Conservation (phyloP, 2,113 vertebrate genomes). For the Pogona vitticeps region DNA sequence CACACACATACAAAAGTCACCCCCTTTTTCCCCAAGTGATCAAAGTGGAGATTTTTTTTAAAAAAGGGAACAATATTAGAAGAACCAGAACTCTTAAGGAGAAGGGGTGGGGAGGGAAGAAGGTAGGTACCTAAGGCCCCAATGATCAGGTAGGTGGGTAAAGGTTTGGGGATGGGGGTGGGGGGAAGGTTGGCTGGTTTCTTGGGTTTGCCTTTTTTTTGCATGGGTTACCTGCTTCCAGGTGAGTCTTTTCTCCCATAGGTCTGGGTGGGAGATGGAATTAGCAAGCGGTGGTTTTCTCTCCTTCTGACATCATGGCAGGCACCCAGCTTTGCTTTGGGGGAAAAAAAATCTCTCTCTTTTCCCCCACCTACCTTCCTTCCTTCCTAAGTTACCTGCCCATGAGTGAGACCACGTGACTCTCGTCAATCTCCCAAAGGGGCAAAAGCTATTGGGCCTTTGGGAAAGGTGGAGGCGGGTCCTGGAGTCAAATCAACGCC, state of each 20-base stretch:
- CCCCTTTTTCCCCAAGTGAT: slow-evolving; percentile 82
- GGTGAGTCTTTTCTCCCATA: slow-evolving; percentile 65
- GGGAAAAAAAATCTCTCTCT: background rate
- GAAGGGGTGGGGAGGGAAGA: slow-evolving; percentile 36
- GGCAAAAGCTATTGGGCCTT: slow-evolving; percentile 75
- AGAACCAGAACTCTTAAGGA: slow-evolving; percentile 72
- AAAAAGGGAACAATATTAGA: slow-evolving; percentile 70
- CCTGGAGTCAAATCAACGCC: slow-evolving; percentile 48
- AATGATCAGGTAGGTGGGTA: background rate
- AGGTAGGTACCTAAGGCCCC: slow-evolving; percentile 2
- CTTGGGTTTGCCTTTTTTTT: too few species aligned
- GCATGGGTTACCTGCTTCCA: slow-evolving; percentile 83
- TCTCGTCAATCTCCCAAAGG: slow-evolving; percentile 67
- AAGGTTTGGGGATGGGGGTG: too few species aligned
- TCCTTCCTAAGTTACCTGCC: slow-evolving; percentile 87
- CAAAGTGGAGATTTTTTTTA: slow-evolving; percentile 78
- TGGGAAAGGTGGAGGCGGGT: slow-evolving; percentile 88
- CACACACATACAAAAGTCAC: slow-evolving; percentile 76
- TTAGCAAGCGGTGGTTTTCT: slow-evolving; percentile 80
- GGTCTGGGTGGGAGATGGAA: slow-evolving; percentile 82
- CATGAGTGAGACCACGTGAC: slow-evolving; percentile 78
- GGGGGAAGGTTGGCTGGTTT: too few species aligned
- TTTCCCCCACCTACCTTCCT: background rate
- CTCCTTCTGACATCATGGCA: slow-evolving; percentile 88
- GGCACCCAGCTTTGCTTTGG: slow-evolving; percentile 68